These are phyloP conservation scores for Murina feae DNA, from an alignment of 2,113 vertebrate genomes.

Conservation along the genomic window DNA sequence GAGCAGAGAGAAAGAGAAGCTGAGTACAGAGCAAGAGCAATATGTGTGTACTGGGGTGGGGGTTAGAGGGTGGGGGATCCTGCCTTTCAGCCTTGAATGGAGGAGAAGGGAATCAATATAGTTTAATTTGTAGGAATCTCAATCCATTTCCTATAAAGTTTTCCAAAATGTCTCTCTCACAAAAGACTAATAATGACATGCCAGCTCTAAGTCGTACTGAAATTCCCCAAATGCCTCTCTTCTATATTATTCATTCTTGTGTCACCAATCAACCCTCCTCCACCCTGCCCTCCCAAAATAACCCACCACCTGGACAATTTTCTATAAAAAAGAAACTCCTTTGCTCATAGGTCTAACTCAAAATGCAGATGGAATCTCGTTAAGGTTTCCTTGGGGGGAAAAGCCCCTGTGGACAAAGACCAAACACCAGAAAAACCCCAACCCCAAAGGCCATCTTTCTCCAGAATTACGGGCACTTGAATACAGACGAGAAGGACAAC, in stretches of 20 bases:
- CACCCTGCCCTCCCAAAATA: conserved; percentile 40
- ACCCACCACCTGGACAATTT: conserved; percentile 53
- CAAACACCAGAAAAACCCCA: conserved; percentile 64
- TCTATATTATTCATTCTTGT: not conserved
- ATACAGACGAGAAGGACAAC: conserved; percentile 43
- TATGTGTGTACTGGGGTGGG: not conserved
- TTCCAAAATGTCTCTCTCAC: conserved; percentile 48
- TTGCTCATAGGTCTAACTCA: conserved; percentile 60
- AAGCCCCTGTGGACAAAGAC: conserved; percentile 42
- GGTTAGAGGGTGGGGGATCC: rapidly evolving
- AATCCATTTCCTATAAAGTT: conserved; percentile 59
- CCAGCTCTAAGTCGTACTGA: conserved; percentile 9
- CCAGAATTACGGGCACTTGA: conserved; percentile 24
- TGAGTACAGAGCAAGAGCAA: not conserved
- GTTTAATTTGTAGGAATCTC: conserved; percentile 39
- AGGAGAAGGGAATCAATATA: conserved; percentile 6
- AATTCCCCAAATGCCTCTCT: conserved; percentile 35
- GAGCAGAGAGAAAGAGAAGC: not conserved
- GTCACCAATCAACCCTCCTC: not conserved
- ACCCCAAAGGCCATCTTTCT: conserved; percentile 61
- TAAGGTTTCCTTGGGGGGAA: conserved; percentile 30
- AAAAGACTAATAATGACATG: conserved; percentile 28
- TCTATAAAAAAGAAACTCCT: conserved; percentile 59
- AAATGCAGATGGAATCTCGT: conserved; percentile 61
- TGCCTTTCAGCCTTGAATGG: conserved; percentile 19